A percentile compares a stretch with the other conserved stretches of the same genome.
Conservation (phyloP, 1,140 invertebrate species). For the Cecropterus lyciades region DNA sequence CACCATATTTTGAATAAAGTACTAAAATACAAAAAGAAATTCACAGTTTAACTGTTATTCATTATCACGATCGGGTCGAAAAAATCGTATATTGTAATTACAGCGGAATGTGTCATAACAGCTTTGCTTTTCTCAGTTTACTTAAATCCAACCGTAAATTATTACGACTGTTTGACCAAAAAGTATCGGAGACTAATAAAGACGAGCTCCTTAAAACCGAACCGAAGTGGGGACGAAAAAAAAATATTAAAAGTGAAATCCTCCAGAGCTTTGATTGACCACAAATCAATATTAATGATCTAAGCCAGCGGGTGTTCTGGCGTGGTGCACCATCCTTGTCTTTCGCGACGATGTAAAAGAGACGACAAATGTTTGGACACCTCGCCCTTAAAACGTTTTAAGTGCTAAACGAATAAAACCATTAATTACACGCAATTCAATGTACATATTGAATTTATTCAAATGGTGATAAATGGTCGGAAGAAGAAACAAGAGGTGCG, state of each 20-base stretch:
- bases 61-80: conserved; percentile 18
- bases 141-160: conserved; percentile 30
- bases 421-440: conserved; percentile 83
- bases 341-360: conserved; percentile 43
- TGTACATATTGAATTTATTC: conserved; percentile 84
- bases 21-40: no score
- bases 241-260: conserved; percentile 82
- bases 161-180: conserved; percentile 46
- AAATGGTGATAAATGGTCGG: conserved; percentile 81
- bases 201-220: conserved; percentile 63
- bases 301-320: conserved; percentile 75
- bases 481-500: conserved; percentile 72
- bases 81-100: conserved; percentile 36
- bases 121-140: conserved; percentile 25
- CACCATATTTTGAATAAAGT: no score
- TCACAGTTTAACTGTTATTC: not conserved
- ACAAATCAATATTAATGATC: conserved; percentile 85
- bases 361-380: conserved; percentile 75
- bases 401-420: conserved; percentile 84
- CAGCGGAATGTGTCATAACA: conserved; percentile 36
- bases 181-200: conserved; percentile 60
- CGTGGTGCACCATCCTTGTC: conserved; percentile 50
- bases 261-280: conserved; percentile 81
- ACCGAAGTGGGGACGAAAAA: conserved; percentile 60
- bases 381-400: conserved; percentile 82